Base-by-base conservation (phyloP, 2,888 invertebrate genomes). In the Halictus quadricinctus region DNA sequence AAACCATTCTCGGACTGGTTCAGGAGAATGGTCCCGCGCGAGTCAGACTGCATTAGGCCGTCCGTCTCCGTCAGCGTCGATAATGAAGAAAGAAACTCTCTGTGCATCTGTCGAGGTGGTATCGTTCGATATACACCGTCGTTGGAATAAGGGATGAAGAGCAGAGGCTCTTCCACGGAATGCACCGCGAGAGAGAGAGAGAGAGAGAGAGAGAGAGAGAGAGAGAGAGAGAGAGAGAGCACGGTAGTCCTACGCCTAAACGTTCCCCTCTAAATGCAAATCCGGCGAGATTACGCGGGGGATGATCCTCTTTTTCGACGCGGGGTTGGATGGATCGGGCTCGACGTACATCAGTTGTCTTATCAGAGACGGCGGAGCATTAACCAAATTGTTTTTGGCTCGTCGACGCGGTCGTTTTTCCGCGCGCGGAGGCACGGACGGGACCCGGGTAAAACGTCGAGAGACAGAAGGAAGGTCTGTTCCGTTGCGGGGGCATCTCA, bases 201-300 rank as follows among this genome's bases (percentile, higher is more conserved):
- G 82, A 60, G 25, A 50, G 50, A 41, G 15, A n/a, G 43, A 43
- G 43, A 10, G 66, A 80, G 50, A 64, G 54, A 50, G 66, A 41
- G 83, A 86, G 82, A 60, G 25, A 50, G 50, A 41, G 15, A n/a
- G 43, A 43, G 43, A 7, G 10, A 12, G 41, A 25, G n/a, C n/a
- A n/a, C 12, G 64, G 76, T 60, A n/a, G 64, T 60, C 79, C 80
- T 46, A 29, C 50, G 73, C 74, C 87, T 91, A 90, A 91, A 91
- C 89, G 89, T 84, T 87, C 89, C 87, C 85, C 87, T 92, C 88
- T 92, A 92, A 91, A 93, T 92, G 92, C 90, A 92, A 93, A 93
- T 92, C 87, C 88, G 64, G 66, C 79, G 78, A 89, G 89, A 89
- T 90, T 90, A 90, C 89, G 82, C 79, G 54, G 60, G 46, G 80